phyloP scores from a whole-genome alignment of 2,888 invertebrate genomes.

The Cyrtodaria siliqua region DNA sequence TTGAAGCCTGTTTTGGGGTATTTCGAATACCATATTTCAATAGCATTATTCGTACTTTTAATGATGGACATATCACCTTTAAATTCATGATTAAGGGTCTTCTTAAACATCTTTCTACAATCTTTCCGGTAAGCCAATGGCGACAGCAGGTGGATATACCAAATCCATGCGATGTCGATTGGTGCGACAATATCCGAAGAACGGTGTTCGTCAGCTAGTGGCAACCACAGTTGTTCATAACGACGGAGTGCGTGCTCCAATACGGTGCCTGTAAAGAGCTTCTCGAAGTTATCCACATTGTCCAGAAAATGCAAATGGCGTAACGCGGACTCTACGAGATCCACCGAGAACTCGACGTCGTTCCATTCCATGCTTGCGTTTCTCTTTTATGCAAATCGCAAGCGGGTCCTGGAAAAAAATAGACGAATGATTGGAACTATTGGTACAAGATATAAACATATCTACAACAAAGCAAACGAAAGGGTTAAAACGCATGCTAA shows the following conservation, averaged over 20 bases:
- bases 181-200: slow-evolving; percentile 36
- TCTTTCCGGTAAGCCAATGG: slow-evolving; percentile 56
- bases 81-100: slow-evolving; percentile 38
- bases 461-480: no score
- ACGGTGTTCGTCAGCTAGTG: slow-evolving; percentile 40
- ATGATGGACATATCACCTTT: slow-evolving; percentile 19
- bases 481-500: no score
- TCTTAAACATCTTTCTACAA: slow-evolving; percentile 41
- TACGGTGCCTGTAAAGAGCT: slow-evolving; percentile 20
- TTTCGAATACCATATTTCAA: slow-evolving; percentile 53
- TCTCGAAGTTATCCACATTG: slow-evolving; percentile 35
- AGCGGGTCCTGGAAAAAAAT: no score
- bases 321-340: slow-evolving; percentile 43
- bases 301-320: slow-evolving; percentile 47
- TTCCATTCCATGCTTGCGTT: slow-evolving; percentile 39
- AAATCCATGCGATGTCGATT: slow-evolving; percentile 52
- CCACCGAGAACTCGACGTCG: slow-evolving; percentile 45
- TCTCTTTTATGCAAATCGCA: no score
- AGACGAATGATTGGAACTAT: no score
- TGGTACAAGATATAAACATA: no score
- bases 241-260: slow-evolving; percentile 37
- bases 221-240: slow-evolving; percentile 59
- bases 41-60: slow-evolving; percentile 33
- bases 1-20: slow-evolving; percentile 53
- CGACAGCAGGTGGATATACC: slow-evolving; percentile 53